A percentile compares a stretch with the other conserved stretches of the same genome.
Conservation (phyloP, 2,888 invertebrate species). For the Megamerina dolium region DNA sequence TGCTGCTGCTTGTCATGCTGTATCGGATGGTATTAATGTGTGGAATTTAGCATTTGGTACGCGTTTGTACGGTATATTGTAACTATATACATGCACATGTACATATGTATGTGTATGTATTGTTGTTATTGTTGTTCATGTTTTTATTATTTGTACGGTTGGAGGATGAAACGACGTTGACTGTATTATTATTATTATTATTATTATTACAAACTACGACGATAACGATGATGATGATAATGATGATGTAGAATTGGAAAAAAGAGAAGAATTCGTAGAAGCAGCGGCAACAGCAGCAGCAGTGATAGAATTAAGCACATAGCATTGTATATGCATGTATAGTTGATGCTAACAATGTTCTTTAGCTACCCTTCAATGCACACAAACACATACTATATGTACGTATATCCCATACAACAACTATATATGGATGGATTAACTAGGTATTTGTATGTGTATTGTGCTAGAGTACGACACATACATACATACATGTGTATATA, state of each 20-base stretch:
- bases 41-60: slow-evolving; percentile 6
- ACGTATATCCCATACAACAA: not conserved
- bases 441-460: too few relatives aligned
- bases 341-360: too few relatives aligned
- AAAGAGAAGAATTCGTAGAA: too few relatives aligned
- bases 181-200: slow-evolving; percentile 3
- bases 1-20: too few relatives aligned
- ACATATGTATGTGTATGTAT: not conserved
- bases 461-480: too few relatives aligned
- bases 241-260: too few relatives aligned
- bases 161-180: slow-evolving; percentile 5
- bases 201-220: not conserved
- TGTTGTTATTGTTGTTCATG: not conserved
- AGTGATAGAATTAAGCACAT: not conserved
- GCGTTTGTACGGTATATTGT: not conserved
- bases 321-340: not conserved
- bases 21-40: too few relatives aligned
- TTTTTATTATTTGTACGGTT: not conserved
- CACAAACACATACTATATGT: too few relatives aligned
- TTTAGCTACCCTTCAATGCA: not conserved
- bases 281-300: not conserved
- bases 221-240: not conserved
- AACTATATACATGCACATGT: not conserved
- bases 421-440: not conserved
- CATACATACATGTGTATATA: too few relatives aligned